Evolutionary conservation across 2,888 invertebrate species (phyloP).

Genomic region (Melanostoma scalare): DNA sequence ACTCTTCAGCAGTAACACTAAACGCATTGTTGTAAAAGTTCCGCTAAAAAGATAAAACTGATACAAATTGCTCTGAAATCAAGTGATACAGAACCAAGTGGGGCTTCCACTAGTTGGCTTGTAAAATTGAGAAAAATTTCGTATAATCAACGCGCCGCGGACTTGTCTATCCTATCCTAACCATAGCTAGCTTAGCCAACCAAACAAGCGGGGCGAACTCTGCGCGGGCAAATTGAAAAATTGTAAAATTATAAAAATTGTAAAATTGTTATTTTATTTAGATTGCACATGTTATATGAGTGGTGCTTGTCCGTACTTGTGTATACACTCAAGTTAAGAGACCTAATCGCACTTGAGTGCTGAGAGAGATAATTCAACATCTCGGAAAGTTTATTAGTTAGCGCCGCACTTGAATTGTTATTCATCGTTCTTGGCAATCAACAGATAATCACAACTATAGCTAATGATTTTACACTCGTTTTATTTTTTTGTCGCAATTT

Average conservation of each 20-base stretch:
- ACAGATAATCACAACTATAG: slow-evolving; percentile 59
- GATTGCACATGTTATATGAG: slow-evolving; percentile 20
- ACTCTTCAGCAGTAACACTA: slow-evolving; percentile 44
- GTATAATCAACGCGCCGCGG: slow-evolving; percentile 49
- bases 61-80: slow-evolving; percentile 60
- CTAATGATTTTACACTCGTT: slow-evolving; percentile 59
- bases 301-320: slow-evolving; percentile 14
- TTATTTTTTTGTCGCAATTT: slow-evolving; percentile 27
- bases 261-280: slow-evolving; percentile 65
- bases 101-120: neutral
- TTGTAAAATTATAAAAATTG: slow-evolving; percentile 61
- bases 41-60: slow-evolving; percentile 52
- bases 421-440: slow-evolving; percentile 49
- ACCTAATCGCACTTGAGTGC: slow-evolving; percentile 3
- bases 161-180: slow-evolving; percentile 37
- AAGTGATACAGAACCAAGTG: neutral
- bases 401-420: slow-evolving; percentile 62
- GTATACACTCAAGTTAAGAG: slow-evolving; percentile 9
- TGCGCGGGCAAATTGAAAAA: slow-evolving; percentile 48
- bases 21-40: slow-evolving; percentile 52
- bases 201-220: neutral
- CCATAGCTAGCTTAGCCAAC: neutral
- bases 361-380: slow-evolving; percentile 42
- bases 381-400: slow-evolving; percentile 56
- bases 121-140: slow-evolving; percentile 43